Conservation (phyloP, 2,888 invertebrate genomes). For the Chesias legatella region DNA sequence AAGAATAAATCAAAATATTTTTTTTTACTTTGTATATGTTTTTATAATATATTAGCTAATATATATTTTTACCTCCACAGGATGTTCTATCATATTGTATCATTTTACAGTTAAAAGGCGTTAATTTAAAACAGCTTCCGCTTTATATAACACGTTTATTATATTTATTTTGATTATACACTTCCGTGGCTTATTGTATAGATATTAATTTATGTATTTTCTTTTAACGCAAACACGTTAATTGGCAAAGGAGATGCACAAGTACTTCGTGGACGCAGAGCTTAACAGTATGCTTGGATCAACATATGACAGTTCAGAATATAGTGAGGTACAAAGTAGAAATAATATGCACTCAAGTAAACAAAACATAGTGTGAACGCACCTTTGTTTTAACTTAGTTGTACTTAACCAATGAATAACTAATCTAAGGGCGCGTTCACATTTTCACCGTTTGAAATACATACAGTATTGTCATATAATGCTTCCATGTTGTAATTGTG, state of each 20-base stretch:
- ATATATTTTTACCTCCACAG: too few species aligned
- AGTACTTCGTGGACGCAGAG: conserved; percentile 90
- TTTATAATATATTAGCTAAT: too few species aligned
- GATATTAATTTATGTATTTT: conserved; percentile 65
- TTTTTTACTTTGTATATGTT: too few species aligned
- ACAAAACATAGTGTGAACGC: conserved; percentile 27
- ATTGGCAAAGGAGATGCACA: conserved; percentile 87
- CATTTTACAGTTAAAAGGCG: too few species aligned
- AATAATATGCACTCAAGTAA: conserved; percentile 28
- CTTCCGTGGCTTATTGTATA: conserved; percentile 19
- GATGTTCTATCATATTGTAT: too few species aligned
- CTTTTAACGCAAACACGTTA: conserved; percentile 74
- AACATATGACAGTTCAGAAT: conserved; percentile 79
- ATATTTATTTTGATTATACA: conserved; percentile 27
- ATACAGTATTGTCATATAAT: conserved; percentile 31
- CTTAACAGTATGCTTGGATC: conserved; percentile 87
- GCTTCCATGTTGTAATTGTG: conserved; percentile 76
- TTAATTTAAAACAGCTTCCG: neutral
- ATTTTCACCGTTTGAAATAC: conserved; percentile 20
- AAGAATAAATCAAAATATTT: too few species aligned
- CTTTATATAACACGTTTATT: conserved; percentile 17
- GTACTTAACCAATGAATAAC: conserved; percentile 12
- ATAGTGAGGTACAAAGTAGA: conserved; percentile 66
- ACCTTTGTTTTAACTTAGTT: conserved; percentile 6
- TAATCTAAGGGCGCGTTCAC: conserved; percentile 19